Evolutionary conservation across 2,888 invertebrate species (phyloP).

Genomic region (Trichogramma dendrolimi): DNA sequence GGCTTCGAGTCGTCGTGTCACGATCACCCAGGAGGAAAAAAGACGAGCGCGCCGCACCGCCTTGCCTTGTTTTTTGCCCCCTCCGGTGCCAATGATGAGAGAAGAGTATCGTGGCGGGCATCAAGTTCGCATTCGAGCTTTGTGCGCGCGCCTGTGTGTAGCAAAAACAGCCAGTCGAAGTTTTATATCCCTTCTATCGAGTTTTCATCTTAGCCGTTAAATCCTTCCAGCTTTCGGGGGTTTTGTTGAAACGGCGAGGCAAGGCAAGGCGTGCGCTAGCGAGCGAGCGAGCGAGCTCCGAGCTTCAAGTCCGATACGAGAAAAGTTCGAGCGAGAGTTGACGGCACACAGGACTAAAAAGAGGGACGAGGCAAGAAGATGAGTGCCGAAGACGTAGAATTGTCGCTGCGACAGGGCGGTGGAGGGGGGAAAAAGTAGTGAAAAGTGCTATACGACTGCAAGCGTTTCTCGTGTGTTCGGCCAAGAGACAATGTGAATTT

Average conservation of each 20-base stretch:
- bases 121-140: conserved; percentile 21
- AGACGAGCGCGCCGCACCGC: neutral
- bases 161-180: conserved; percentile 2
- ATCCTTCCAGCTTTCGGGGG: conserved; percentile 24
- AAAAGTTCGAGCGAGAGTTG: conserved; percentile 27
- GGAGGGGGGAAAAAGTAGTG: conserved; percentile 10
- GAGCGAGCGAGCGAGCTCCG: neutral
- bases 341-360: conserved; percentile 5
- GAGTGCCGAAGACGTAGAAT: neutral
- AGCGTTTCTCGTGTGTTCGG: conserved; percentile 1
- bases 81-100: too few species aligned
- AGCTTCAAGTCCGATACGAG: conserved; percentile 29
- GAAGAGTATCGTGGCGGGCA: conserved; percentile 2
- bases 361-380: neutral
- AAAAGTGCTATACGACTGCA: neutral
- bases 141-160: neutral
- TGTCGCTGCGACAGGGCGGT: neutral
- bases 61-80: too few species aligned
- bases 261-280: neutral
- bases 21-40: neutral
- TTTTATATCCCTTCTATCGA: conserved; percentile 14
- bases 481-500: conserved; percentile 24
- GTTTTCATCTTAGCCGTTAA: conserved; percentile 19
- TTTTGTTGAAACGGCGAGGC: conserved; percentile 18
- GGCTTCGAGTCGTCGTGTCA: neutral